These are phyloP conservation scores for Ruditapes philippinarum DNA, from an alignment of 1,140 invertebrate genomes.

Conservation along the genomic window DNA sequence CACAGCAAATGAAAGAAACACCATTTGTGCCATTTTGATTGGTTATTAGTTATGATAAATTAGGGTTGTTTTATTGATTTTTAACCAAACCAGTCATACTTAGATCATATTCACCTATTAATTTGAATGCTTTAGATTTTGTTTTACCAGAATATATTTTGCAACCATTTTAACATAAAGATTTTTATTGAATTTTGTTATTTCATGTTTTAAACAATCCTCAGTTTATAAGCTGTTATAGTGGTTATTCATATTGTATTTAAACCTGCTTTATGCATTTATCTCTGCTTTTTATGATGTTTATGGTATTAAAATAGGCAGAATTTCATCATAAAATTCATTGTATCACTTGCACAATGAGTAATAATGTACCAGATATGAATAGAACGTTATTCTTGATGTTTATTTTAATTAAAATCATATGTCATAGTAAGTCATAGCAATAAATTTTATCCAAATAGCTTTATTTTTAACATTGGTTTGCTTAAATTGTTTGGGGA, in stretches of 20 bases:
- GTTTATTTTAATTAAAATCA: no score
- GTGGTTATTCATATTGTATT: not conserved
- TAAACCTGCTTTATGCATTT: not conserved
- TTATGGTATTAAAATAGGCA: not conserved
- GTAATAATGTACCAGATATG: no score
- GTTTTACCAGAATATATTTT: not conserved
- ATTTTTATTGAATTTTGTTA: not conserved
- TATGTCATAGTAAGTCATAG: no score
- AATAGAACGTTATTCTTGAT: no score
- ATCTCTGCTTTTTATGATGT: not conserved
- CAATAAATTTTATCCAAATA: no score
- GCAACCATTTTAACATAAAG: not conserved
- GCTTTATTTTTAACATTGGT: no score
- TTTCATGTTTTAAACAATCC: not conserved
- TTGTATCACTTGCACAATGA: no score
- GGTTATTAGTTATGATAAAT: not conserved
- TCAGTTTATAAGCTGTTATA: not conserved
- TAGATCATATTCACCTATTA: not conserved
- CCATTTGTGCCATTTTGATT: conserved; percentile 4
- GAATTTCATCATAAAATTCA: not conserved
- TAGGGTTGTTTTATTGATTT: not conserved
- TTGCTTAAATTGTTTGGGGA: no score
- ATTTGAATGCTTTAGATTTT: not conserved
- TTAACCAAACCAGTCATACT: not conserved
- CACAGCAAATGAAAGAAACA: conserved; percentile 22